Conservation (phyloP, 2,797 vertebrate species). For the Microctenopoma steveboyesi region DNA sequence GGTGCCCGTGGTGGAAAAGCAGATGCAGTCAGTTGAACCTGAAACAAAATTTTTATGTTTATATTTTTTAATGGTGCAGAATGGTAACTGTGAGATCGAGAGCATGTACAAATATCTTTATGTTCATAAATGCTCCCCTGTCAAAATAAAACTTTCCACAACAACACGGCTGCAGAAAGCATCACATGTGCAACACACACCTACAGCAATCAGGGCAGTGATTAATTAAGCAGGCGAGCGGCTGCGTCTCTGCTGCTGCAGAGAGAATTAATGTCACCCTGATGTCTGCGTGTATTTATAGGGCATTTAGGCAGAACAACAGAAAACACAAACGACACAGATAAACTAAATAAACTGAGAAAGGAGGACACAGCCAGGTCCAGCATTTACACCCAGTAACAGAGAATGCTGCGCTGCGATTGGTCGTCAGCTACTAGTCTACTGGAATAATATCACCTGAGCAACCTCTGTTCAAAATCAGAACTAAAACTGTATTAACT, state of each 20-base stretch:
- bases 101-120: neutral
- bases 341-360: constrained; percentile 7
- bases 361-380: constrained; percentile 2
- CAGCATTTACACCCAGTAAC: neutral
- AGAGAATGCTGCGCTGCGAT: constrained; percentile 20
- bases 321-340: constrained; percentile 23
- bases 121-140: neutral
- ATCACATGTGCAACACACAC: neutral
- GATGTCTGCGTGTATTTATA: constrained; percentile 26
- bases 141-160: neutral
- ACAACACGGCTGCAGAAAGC: no score
- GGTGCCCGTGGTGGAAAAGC: constrained; percentile 91
- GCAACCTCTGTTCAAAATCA: no score
- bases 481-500: no score
- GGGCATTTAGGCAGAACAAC: constrained; percentile 5
- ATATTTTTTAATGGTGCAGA: no score
- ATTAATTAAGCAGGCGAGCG: constrained; percentile 19
- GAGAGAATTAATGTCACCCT: constrained; percentile 18
- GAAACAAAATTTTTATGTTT: constrained; percentile 10
- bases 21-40: constrained; percentile 98
- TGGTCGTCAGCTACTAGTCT: neutral
- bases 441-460: neutral
- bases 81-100: neutral
- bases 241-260: constrained; percentile 3
- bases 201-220: constrained; percentile 4